These are phyloP conservation scores for Passer montanus DNA, from an alignment of 2,113 vertebrate genomes.

Conservation along the genomic window DNA sequence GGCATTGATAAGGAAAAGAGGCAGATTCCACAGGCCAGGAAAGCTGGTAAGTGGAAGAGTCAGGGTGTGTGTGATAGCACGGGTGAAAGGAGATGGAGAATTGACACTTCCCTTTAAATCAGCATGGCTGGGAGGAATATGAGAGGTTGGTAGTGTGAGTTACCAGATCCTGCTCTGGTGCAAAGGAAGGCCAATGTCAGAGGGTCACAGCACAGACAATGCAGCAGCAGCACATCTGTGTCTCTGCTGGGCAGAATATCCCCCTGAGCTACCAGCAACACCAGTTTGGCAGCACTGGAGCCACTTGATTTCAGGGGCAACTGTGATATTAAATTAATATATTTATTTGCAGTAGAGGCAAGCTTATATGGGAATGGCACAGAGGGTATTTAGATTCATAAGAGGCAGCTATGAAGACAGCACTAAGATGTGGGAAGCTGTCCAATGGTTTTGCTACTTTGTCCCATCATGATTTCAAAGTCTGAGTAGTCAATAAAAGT, in stretches of 20 bases:
- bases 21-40: neutral
- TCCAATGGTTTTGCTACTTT: neutral
- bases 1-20: neutral
- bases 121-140: neutral
- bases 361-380: neutral
- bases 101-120: neutral
- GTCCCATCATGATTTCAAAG: neutral
- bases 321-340: neutral
- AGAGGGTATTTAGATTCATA: neutral
- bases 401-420: neutral
- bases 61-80: accelerated
- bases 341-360: neutral
- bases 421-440: neutral
- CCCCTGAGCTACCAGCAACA: neutral
- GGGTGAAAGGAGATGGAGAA: neutral
- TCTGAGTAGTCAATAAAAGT: neutral
- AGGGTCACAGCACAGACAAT: neutral
- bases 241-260: neutral
- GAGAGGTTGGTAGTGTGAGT: neutral
- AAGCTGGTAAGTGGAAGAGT: neutral
- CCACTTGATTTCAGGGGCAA: neutral
- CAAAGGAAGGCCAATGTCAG: neutral
- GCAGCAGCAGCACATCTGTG: neutral
- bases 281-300: neutral
- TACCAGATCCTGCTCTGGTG: neutral